Base-by-base conservation (phyloP, 1,140 invertebrate genomes). In the Cylas formicarius region DNA sequence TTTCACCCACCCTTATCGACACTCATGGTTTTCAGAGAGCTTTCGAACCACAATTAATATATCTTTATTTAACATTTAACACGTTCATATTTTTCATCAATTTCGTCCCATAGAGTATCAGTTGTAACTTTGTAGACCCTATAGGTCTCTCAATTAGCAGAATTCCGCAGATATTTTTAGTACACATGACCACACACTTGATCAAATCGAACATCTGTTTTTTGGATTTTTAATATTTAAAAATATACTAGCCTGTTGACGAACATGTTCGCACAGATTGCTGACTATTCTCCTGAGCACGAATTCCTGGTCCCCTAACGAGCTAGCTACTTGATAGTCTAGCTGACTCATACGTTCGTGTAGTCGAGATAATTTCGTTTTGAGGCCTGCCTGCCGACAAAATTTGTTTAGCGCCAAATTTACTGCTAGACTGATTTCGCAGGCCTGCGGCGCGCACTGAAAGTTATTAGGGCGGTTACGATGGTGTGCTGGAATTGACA, bases 351-450 rank as follows among this genome's bases (percentile, higher is more conserved):
- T 55, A 24, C 51, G 54, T 16, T 58, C 58, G 43, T 57, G 53
- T 19, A 60, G 37, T 11, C 11, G 17, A 13, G 39, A 37, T 36
- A 58, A 38, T 35, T 42, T 56, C 18, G 51, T 57, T 39, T 56
- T 58, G 24, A 60, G 32, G 11, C 56, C 56, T 4, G 20, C 23
- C 45, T 58, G 21, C 37, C 28, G 52, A 28, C 39, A 51, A 24
- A 60, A 60, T 35, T 51, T 44, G 22, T 50, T 50, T 29, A 60
- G 37, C 2, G 56, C 58, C 21, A 60, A 31, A 31, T 38, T 52
- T 26, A 58, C 16, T 8, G 52, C 48, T 23, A 60, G 21, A 35
- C 48, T 58, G 16, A 52, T 41, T 36, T 58, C 58, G 2, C 35
- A 42, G 16, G 44, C 37, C 23, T 48, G 28, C 7, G 53, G 36